Conservation (phyloP, 2,888 invertebrate species). For the Xestobium rufovillosum region DNA sequence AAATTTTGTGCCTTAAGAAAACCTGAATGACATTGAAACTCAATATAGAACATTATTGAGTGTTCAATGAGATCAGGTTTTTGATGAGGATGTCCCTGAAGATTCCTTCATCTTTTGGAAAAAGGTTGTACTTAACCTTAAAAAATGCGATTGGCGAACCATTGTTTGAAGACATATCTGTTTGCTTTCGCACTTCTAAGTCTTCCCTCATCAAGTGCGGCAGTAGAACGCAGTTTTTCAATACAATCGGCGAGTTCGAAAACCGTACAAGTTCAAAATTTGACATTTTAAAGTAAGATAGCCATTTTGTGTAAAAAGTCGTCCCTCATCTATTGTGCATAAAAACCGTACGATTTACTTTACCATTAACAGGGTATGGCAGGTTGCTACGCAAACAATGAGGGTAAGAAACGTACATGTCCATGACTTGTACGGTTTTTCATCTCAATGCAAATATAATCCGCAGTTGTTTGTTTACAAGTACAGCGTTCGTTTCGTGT, state of each 20-base stretch:
- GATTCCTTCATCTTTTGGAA: too few species aligned
- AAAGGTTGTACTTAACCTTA: too few species aligned
- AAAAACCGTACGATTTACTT: slow-evolving; percentile 2
- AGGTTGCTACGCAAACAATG: background rate
- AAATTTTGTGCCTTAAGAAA: too few species aligned
- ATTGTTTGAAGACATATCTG: too few species aligned
- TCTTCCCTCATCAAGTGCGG: too few species aligned
- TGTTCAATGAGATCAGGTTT: too few species aligned
- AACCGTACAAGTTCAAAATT: slow-evolving; percentile 2
- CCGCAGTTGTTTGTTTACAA: background rate
- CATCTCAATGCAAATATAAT: background rate
- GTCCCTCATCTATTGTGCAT: background rate
- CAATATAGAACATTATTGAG: too few species aligned
- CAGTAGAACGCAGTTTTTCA: too few species aligned
- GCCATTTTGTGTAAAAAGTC: slow-evolving; percentile 1
- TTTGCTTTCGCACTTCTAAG: too few species aligned
- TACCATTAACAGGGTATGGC: background rate
- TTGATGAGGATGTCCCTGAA: too few species aligned
- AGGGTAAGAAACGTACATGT: background rate
- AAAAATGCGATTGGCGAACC: too few species aligned
- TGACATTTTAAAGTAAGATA: slow-evolving; percentile 1
- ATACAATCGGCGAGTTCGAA: slow-evolving; percentile 1
- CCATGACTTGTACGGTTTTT: background rate
- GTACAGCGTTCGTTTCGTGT: background rate
- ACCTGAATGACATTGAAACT: too few species aligned